phyloP scores from a whole-genome alignment of 2,797 vertebrate species.

The Paratrypauchen microcephalus region DNA sequence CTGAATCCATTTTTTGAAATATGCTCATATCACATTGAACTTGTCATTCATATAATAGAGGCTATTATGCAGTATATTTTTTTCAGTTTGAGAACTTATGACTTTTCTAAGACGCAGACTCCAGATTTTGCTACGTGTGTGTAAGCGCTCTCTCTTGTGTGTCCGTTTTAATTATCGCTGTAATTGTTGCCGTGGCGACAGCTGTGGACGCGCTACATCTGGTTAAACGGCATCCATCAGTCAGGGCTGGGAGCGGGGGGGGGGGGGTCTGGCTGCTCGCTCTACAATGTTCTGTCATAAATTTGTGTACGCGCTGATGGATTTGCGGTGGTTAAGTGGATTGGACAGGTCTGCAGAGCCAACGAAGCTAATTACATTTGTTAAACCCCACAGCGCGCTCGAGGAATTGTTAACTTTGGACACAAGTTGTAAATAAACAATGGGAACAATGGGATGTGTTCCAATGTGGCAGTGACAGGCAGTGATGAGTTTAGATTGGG shows the following conservation, averaged over 20 bases:
- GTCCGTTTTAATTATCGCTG: conserved; percentile 89
- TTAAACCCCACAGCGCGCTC: neutral
- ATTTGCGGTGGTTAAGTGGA: conserved; percentile 8
- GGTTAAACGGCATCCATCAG: conserved; percentile 90
- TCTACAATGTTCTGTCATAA: conserved; percentile 20
- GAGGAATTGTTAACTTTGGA: conserved; percentile 8
- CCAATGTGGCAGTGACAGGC: neutral
- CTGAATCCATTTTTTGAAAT: too few species aligned
- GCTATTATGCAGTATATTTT: too few species aligned
- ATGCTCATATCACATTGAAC: too few species aligned
- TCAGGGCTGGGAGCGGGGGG: conserved; percentile 80
- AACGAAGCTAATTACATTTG: conserved; percentile 12
- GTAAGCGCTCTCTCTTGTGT: conserved; percentile 70
- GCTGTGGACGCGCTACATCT: conserved; percentile 87
- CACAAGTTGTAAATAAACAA: conserved; percentile 12
- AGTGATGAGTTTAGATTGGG: neutral
- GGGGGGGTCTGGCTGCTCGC: conserved; percentile 78
- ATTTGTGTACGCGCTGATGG: conserved; percentile 10
- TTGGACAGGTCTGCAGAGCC: conserved; percentile 8
- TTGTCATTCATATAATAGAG: too few species aligned
- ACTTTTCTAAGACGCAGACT: neutral
- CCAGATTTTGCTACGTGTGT: conserved; percentile 27
- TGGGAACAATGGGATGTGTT: neutral
- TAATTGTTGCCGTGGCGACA: conserved; percentile 91
- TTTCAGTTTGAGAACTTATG: neutral